Percentiles rank a stretch among this genome's conserved stretches.
Conservation (phyloP, 2,888 invertebrate species). For the Saturnia pavonia region DNA sequence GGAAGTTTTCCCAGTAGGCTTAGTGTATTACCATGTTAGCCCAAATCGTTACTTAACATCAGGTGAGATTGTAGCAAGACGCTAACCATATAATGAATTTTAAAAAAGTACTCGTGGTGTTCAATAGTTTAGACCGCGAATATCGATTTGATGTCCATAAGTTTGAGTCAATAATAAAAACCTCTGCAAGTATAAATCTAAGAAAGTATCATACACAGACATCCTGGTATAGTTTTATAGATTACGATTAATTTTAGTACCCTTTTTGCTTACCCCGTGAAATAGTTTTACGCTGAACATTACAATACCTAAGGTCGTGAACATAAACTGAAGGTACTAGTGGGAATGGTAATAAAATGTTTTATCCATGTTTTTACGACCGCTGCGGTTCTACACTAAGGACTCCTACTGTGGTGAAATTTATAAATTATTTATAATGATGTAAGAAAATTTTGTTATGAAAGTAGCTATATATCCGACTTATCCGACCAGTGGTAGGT, state of each 20-base stretch:
- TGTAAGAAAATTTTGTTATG: no score
- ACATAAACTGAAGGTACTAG: conserved; percentile 47
- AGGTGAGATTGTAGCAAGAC: no score
- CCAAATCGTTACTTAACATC: no score
- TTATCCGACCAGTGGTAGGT: no score
- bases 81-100: no score
- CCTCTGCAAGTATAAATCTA: no score
- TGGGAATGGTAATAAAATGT: conserved; percentile 50
- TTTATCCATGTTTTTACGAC: conserved; percentile 64
- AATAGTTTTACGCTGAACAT: conserved; percentile 46
- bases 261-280: conserved; percentile 59
- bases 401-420: background rate
- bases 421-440: conserved; percentile 11
- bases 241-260: conserved; percentile 47
- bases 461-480: no score
- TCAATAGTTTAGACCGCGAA: background rate
- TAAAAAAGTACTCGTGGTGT: background rate
- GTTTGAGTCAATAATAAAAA: no score
- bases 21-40: no score
- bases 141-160: no score
- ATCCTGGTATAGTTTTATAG: background rate
- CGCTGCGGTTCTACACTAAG: conserved; percentile 19
- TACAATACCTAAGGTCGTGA: conserved; percentile 53
- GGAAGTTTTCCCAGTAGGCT: no score
- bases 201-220: background rate